These are phyloP conservation scores for Wasmannia auropunctata DNA, from an alignment of 1,140 invertebrate genomes.

Conservation along the genomic window DNA sequence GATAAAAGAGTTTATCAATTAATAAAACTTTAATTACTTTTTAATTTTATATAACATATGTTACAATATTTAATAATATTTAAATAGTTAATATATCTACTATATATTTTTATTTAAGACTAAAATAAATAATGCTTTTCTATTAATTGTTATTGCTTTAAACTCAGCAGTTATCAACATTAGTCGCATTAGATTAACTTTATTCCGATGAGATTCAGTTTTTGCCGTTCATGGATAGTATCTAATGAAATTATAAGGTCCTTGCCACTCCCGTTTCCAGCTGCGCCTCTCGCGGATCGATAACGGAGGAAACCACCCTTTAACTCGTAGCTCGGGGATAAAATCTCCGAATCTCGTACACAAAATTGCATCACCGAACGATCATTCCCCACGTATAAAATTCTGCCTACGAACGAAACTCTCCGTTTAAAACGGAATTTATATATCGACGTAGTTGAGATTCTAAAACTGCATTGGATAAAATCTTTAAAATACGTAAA, in stretches of 20 bases:
- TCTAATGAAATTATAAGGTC: conserved; percentile 54
- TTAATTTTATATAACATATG: background rate
- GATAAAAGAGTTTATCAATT: background rate
- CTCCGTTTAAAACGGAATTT: background rate
- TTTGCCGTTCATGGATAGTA: background rate
- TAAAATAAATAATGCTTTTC: background rate
- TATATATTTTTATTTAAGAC: background rate
- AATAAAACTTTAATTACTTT: background rate
- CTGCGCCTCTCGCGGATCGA: conserved; percentile 56
- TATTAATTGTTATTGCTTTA: background rate
- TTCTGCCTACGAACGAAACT: background rate
- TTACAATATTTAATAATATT: background rate
- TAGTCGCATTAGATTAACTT: conserved; percentile 7
- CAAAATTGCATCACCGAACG: background rate
- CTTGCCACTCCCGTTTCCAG: conserved; percentile 57
- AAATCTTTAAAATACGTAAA: background rate
- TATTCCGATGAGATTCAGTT: background rate
- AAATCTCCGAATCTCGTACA: background rate
- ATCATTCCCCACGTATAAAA: background rate
- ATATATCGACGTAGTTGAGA: background rate
- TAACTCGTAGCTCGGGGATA: conserved; percentile 14
- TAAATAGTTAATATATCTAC: background rate
- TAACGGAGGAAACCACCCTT: conserved; percentile 44
- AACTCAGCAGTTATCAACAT: background rate
- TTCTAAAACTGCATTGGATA: background rate